phyloP scores from a whole-genome alignment of 1,140 invertebrate species.

The Maniola jurtina region DNA sequence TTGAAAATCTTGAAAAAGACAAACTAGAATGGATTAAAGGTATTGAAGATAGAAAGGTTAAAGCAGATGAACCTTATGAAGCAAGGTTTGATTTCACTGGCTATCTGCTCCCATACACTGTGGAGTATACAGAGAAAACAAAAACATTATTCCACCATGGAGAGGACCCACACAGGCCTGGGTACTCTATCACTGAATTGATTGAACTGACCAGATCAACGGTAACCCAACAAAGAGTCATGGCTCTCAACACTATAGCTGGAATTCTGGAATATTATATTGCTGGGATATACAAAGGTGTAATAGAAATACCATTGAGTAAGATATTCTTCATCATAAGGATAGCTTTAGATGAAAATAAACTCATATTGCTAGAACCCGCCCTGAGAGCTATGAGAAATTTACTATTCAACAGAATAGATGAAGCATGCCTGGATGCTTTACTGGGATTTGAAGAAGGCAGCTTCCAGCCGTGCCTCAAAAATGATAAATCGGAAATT shows the following conservation, averaged over 20 bases:
- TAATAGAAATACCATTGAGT: conserved; percentile 82
- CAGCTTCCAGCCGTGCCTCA: conserved; percentile 81
- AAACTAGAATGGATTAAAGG: conserved; percentile 93
- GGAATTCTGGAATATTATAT: conserved; percentile 88
- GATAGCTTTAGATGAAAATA: conserved; percentile 91
- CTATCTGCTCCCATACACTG: conserved; percentile 83
- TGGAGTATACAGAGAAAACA: conserved; percentile 80
- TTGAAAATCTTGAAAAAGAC: conserved; percentile 88
- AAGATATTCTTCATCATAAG: conserved; percentile 89
- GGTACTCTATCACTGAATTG: conserved; percentile 93
- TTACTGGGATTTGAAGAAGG: conserved; percentile 84
- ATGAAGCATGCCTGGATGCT: conserved; percentile 87
- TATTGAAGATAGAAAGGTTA: conserved; percentile 76
- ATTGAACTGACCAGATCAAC: conserved; percentile 85
- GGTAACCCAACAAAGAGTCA: conserved; percentile 87
- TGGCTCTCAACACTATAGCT: conserved; percentile 88
- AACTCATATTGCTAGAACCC: conserved; percentile 85
- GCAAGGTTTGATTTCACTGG: conserved; percentile 86
- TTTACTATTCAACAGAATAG: conserved; percentile 86
- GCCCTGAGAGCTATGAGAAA: conserved; percentile 86
- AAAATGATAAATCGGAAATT: conserved; percentile 76
- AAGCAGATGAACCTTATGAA: conserved; percentile 82
- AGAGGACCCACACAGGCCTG: conserved; percentile 92
- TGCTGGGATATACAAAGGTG: conserved; percentile 84
- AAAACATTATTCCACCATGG: conserved; percentile 92